Base-by-base conservation (phyloP, 2,888 invertebrate genomes). In the Lagria hirta region DNA sequence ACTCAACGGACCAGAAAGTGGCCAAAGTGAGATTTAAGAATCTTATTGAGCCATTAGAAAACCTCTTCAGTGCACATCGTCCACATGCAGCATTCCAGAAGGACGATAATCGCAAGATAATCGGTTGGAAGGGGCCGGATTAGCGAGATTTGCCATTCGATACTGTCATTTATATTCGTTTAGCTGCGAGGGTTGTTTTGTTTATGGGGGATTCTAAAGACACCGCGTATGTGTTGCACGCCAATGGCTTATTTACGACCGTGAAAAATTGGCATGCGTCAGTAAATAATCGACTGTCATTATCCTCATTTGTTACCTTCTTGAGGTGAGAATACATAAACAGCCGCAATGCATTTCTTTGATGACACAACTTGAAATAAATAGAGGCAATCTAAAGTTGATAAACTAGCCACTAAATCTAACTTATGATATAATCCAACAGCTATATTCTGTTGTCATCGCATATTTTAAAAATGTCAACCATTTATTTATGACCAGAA, bases 81-180 rank as follows among this genome's bases (percentile, higher is more conserved):
- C 49, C 52, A 33, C 52, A 55, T 50, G 50, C 43, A 51, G 43
- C 42, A 43, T 38, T 53, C 47, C 60, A 58, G 55, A 64, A 62
- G 65, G 61, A 55, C 64, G 60, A 66, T 66, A 64, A 68, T 68
- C 65, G 66, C 56, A 51, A 54, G 64, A 66, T 67, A 67, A 67
- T 67, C 64, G 60, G 12, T 50, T 46, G 29, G 57, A 54, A 60
- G 62, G 63, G 67, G 60, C 61, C 55, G 64, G 62, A 69, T 69
- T 69, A 68, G 69, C 65, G 55, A 64, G 68, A 69, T 69, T 69
- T 65, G 61, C 62, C 64, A 67, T 68, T 66, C 66, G 67, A 68
- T 67, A 66, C 64, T 64, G 65, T 68, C 69, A 67, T 69, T 68
- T 68, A 69, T 68, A 65, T 68, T 68, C 68, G 68, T 69, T 69